A percentile compares a stretch with the other conserved stretches of the same genome.
phyloP scores from a whole-genome alignment of 35 echinoderm and acorn worm genomes.

The Apostichopus parvimensis region DNA sequence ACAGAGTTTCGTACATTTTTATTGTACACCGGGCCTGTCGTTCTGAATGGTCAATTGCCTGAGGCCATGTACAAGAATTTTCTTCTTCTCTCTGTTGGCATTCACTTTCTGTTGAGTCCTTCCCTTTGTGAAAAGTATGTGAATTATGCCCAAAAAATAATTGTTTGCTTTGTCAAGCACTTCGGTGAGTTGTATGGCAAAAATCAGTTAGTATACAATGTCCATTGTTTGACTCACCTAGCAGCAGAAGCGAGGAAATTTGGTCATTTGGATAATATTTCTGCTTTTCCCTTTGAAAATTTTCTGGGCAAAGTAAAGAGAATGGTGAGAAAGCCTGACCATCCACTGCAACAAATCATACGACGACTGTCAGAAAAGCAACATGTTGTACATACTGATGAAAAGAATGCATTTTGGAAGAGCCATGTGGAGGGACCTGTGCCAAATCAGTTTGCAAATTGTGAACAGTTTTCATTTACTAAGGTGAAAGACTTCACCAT shows the following conservation, averaged over 20 bases:
- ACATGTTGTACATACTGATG: background rate
- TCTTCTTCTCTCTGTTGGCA: background rate
- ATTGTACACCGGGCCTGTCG: slow-evolving; percentile 36
- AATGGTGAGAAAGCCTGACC: slow-evolving; percentile 63
- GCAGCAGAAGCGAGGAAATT: slow-evolving; percentile 41
- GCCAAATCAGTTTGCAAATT: slow-evolving; percentile 1
- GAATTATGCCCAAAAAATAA: background rate
- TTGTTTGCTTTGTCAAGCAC: slow-evolving; percentile 60
- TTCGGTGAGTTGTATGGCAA: slow-evolving; percentile 54
- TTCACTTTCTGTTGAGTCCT: slow-evolving; percentile 5
- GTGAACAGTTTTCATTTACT: slow-evolving; percentile 30
- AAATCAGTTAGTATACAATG: slow-evolving; percentile 58
- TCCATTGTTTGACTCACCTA: slow-evolving; percentile 55
- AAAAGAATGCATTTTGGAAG: background rate
- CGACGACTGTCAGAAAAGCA: slow-evolving; percentile 54
- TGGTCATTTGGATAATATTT: slow-evolving; percentile 62
- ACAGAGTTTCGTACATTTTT: slow-evolving; percentile 33
- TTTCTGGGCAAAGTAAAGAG: slow-evolving; percentile 54
- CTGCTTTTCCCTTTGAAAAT: slow-evolving; percentile 74
- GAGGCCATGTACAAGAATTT: slow-evolving; percentile 26
- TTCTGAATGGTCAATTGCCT: background rate
- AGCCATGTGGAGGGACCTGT: background rate
- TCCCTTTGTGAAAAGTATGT: background rate
- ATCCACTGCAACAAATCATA: slow-evolving; percentile 59
- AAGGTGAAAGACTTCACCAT: slow-evolving; percentile 14